Conservation (phyloP, 2,113 vertebrate genomes). For the Myrmecophaga tridactyla region DNA sequence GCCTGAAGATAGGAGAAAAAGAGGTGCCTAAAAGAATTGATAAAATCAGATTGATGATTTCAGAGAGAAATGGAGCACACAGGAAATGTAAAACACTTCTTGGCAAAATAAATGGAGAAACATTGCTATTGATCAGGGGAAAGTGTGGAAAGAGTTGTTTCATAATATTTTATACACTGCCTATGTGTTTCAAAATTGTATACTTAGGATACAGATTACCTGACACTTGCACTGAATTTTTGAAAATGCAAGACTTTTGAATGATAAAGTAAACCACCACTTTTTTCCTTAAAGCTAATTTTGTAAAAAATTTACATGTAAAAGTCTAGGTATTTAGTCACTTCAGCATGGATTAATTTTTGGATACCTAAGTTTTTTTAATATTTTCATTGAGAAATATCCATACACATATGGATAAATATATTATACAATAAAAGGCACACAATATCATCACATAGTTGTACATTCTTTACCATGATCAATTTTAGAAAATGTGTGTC, state of each 20-base stretch:
- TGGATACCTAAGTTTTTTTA: slow-evolving; percentile 98
- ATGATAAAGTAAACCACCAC: slow-evolving; percentile 87
- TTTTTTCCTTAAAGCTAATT: slow-evolving; percentile 87
- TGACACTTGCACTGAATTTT: slow-evolving; percentile 91
- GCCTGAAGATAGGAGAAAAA: slow-evolving; percentile 87
- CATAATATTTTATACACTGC: slow-evolving; percentile 86
- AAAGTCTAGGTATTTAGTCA: slow-evolving; percentile 93
- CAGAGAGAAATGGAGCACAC: slow-evolving; percentile 82
- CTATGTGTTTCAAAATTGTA: slow-evolving; percentile 82
- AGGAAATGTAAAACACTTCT: slow-evolving; percentile 85
- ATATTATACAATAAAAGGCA: too few species aligned
- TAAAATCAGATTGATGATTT: slow-evolving; percentile 85
- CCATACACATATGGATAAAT: too few species aligned
- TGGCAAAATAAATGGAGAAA: slow-evolving; percentile 86
- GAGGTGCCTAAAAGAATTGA: slow-evolving; percentile 83
- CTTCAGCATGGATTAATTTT: slow-evolving; percentile 95
- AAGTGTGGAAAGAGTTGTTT: slow-evolving; percentile 85
- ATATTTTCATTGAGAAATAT: too few species aligned
- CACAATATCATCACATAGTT: too few species aligned
- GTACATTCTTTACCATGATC: too few species aligned
- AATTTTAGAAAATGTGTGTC: too few species aligned
- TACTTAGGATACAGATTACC: slow-evolving; percentile 86
- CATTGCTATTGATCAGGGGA: slow-evolving; percentile 84
- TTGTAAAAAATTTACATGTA: slow-evolving; percentile 94
- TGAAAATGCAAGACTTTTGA: slow-evolving; percentile 90